Conservation (phyloP, 2,113 vertebrate genomes). For the Isurus oxyrinchus region DNA sequence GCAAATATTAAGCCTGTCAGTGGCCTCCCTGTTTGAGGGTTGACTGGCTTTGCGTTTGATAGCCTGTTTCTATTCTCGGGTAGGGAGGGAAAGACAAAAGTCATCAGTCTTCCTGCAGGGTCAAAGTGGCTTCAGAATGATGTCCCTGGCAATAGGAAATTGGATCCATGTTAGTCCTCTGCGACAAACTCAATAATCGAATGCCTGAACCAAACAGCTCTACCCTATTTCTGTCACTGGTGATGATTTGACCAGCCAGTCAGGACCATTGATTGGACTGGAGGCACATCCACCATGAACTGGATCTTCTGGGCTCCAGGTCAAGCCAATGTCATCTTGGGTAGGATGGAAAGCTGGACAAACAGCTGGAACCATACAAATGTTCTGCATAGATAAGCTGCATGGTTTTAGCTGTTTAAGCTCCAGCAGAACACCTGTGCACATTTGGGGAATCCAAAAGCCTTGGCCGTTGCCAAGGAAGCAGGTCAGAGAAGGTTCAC, state of each 20-base stretch:
- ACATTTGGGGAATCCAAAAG: background rate
- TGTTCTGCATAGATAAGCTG: background rate
- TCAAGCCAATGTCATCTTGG: background rate
- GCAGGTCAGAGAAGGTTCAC: too few species aligned
- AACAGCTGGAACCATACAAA: background rate
- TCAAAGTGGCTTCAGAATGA: background rate
- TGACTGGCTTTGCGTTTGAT: background rate
- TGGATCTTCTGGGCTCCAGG: background rate
- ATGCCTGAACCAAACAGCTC: background rate
- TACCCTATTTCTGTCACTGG: background rate
- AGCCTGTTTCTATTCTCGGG: background rate
- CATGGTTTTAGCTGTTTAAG: background rate
- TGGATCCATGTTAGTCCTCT: background rate
- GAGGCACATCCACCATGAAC: background rate
- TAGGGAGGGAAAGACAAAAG: background rate
- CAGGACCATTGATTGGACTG: background rate
- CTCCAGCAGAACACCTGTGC: background rate
- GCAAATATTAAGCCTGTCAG: background rate
- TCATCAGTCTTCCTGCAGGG: background rate
- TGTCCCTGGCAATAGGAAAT: background rate
- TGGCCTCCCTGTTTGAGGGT: background rate
- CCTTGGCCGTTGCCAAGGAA: background rate
- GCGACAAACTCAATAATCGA: background rate
- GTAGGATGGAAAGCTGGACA: background rate
- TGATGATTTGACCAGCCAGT: background rate